Evolutionary conservation across 2,113 vertebrate genomes (phyloP).

Genomic region (Gopherus evgoodei): DNA sequence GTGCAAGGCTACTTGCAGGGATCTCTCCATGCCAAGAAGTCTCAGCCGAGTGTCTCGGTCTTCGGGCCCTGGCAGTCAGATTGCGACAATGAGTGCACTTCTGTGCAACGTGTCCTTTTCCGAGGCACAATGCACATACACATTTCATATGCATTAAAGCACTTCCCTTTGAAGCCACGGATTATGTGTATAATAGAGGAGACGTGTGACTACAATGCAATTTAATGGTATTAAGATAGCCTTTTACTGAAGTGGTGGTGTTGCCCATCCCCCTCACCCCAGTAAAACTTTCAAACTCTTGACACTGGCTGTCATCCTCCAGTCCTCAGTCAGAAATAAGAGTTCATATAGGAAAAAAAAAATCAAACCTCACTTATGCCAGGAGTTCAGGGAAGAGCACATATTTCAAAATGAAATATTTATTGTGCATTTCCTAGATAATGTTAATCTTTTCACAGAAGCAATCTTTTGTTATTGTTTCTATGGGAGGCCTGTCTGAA

Average conservation of each 20-base stretch:
- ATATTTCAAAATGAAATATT: not conserved
- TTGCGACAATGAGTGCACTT: no score
- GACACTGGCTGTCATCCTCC: not conserved
- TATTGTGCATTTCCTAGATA: not conserved
- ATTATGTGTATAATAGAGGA: not conserved
- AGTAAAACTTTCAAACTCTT: rapidly evolving
- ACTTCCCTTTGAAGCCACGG: not conserved
- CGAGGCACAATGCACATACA: not conserved
- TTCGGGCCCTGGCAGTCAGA: no score
- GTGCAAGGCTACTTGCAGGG: no score
- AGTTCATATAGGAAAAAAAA: not conserved
- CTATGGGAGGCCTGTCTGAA: not conserved
- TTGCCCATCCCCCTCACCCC: not conserved
- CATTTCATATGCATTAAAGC: not conserved
- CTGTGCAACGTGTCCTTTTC: no score
- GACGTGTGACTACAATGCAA: not conserved
- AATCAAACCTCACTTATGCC: not conserved
- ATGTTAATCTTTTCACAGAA: not conserved
- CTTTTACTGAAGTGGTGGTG: not conserved
- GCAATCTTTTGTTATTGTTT: not conserved
- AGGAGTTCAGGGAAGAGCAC: not conserved
- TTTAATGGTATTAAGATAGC: not conserved
- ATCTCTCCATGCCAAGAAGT: no score
- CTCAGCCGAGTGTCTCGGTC: no score
- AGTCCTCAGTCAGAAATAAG: not conserved